These are phyloP conservation scores for Falco cherrug DNA, from an alignment of 2,797 vertebrate genomes.

Conservation along the genomic window DNA sequence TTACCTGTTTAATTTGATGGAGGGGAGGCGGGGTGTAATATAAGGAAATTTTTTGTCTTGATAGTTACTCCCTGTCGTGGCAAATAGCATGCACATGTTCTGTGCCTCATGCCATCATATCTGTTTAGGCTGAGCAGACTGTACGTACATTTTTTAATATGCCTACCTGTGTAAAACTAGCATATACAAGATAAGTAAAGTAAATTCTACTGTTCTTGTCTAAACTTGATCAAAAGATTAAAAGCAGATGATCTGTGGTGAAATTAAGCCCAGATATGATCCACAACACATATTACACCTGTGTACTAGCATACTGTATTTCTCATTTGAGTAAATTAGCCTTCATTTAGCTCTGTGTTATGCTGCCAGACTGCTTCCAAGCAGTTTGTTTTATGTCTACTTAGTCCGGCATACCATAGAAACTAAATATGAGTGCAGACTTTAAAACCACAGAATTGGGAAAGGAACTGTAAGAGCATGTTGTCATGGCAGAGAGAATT, in stretches of 20 bases:
- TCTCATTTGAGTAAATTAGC: constrained; percentile 38
- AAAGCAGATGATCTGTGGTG: not conserved
- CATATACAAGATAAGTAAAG: not conserved
- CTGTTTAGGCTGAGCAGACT: not conserved
- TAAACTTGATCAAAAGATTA: not conserved
- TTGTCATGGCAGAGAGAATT: not conserved
- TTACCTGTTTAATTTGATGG: not conserved
- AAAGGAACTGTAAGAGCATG: not conserved
- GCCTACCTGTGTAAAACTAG: not conserved
- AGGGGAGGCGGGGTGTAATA: fast-evolving
- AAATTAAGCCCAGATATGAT: constrained; percentile 2
- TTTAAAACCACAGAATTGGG: not conserved
- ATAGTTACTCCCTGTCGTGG: not conserved
- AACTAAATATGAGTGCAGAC: not conserved
- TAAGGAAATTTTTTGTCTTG: not conserved
- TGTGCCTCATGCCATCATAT: not conserved
- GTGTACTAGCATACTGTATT: not conserved
- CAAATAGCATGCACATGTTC: not conserved
- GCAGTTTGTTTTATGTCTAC: not conserved
- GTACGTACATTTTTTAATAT: not conserved
- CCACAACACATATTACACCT: not conserved
- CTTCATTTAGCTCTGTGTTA: not conserved
- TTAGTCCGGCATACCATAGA: not conserved
- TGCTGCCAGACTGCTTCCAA: constrained; percentile 19
- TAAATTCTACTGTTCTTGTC: not conserved